Evolutionary conservation across 2,113 vertebrate genomes (phyloP).

Genomic region (Corydoras sp.): DNA sequence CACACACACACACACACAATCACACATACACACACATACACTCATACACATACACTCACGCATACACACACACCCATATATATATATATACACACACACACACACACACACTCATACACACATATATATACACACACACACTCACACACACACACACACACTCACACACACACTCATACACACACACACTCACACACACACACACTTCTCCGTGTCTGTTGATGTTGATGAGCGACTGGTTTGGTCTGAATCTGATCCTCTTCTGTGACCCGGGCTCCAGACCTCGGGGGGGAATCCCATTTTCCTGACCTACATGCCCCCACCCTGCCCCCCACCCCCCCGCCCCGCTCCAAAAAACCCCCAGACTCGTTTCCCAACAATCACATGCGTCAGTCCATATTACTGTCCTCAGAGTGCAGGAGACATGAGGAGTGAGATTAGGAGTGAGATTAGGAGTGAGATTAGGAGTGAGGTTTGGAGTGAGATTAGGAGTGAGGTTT

Average conservation of each 20-base stretch:
- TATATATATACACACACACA: slow-evolving; percentile 13
- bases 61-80: no score
- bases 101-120: no score
- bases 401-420: no score
- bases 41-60: no score
- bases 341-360: slow-evolving; percentile 34
- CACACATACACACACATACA: no score
- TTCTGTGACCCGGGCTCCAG: slow-evolving; percentile 45
- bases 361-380: slow-evolving; percentile 15
- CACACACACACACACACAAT: no score
- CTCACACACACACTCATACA: slow-evolving; percentile 17
- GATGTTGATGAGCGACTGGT: slow-evolving; percentile 34
- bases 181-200: slow-evolving; percentile 22
- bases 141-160: slow-evolving; percentile 11
- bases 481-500: no score
- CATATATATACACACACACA: no score
- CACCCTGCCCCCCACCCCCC: slow-evolving; percentile 58
- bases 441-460: no score
- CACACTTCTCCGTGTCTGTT: slow-evolving; percentile 10
- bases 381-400: slow-evolving; percentile 24
- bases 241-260: slow-evolving; percentile 29
- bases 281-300: slow-evolving; percentile 59
- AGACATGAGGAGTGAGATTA: no score
- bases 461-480: no score
- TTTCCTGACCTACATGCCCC: slow-evolving; percentile 66